Percentiles rank a stretch among this genome's conserved stretches.
Conservation (phyloP, 53 echinoderm and acorn worm genomes). For the Arbacia lixula region DNA sequence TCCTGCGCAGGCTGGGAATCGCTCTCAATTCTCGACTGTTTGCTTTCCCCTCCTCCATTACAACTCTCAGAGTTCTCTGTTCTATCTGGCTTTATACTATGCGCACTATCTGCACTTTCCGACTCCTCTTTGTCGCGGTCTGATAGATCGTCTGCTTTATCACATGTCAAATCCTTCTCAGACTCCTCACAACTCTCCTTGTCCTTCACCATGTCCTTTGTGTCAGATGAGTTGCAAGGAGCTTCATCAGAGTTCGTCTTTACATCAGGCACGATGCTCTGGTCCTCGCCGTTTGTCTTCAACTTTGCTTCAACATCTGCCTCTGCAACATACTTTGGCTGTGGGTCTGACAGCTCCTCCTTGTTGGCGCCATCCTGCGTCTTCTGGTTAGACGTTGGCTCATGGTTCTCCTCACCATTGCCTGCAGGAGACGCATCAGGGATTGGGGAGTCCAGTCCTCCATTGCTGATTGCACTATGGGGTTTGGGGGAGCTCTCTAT, state of each 20-base stretch:
- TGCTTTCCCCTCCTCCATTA: slow-evolving; percentile 33
- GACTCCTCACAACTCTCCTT: not conserved
- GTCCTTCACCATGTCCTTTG: not conserved
- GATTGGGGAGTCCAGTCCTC: slow-evolving; percentile 33
- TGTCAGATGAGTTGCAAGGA: slow-evolving; percentile 17
- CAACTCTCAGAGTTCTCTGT: slow-evolving; percentile 42
- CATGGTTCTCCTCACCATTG: slow-evolving; percentile 44
- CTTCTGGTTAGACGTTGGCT: too few relatives aligned
- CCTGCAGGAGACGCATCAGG: not conserved
- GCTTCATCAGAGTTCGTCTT: slow-evolving; percentile 28
- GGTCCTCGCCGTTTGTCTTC: slow-evolving; percentile 21
- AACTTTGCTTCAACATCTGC: not conserved
- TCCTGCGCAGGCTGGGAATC: not conserved
- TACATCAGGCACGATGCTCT: not conserved
- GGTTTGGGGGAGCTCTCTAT: not conserved
- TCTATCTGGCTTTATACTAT: slow-evolving; percentile 26
- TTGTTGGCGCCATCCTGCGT: not conserved
- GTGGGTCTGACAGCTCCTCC: not conserved
- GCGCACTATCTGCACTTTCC: slow-evolving; percentile 14
- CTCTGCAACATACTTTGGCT: slow-evolving; percentile 25
- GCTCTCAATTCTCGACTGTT: not conserved
- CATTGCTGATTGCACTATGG: slow-evolving; percentile 40
- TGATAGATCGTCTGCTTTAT: not conserved
- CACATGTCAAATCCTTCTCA: not conserved
- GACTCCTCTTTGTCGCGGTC: slow-evolving; percentile 6